Evolutionary conservation across 2,888 invertebrate genomes (phyloP), one percentile per base, ranked within the genome.

Genomic region (Eurytoma adleriae): DNA sequence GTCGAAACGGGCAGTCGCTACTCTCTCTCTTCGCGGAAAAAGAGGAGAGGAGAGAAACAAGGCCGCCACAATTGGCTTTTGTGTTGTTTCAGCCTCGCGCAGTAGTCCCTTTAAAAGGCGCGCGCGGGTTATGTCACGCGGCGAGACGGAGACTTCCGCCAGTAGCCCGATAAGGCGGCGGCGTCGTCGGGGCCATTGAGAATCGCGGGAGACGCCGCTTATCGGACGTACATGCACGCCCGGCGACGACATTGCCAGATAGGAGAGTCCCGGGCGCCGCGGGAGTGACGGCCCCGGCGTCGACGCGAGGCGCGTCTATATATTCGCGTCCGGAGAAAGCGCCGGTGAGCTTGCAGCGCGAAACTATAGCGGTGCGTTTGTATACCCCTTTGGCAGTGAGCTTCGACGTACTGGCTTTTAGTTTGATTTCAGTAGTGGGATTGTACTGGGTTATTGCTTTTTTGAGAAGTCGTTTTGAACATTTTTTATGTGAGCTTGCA

Each of bases 51-150:
- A 59, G 40, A 20, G 27, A 71, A 56, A 59, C 70, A 50, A 57
- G 71, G 50, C 62, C 70, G 3, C 56, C 62, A 61, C 78, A 78
- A 78, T 78, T 68, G 72, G 59, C 52, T 72, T 40, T 78, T 78
- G 78, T 78, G 78, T 78, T 78, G 78, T 67, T 78, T 71, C 67
- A 61, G 61, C 48, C 71, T 70, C 77, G 48, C 64, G 30, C 30
- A 56, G 56, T 56, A 48, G 54, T 66, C 73, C 73, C 66, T 74
- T 74, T 66, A 74, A 74, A 74, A 57, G 54, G 16, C 66, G 14
- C 56, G 18, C 20, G 20, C 48, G 61, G 62, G 56, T 79, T 79
- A 79, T 69, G 73, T 79, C 69, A 79, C 62, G 71, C 54, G 27
- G 70, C 69, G 62, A 52, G 52, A 68, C 68, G 18, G 66, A 12